These are phyloP conservation scores for Rhyacichthys aspro DNA, from an alignment of 2,797 vertebrate species.

Conservation along the genomic window DNA sequence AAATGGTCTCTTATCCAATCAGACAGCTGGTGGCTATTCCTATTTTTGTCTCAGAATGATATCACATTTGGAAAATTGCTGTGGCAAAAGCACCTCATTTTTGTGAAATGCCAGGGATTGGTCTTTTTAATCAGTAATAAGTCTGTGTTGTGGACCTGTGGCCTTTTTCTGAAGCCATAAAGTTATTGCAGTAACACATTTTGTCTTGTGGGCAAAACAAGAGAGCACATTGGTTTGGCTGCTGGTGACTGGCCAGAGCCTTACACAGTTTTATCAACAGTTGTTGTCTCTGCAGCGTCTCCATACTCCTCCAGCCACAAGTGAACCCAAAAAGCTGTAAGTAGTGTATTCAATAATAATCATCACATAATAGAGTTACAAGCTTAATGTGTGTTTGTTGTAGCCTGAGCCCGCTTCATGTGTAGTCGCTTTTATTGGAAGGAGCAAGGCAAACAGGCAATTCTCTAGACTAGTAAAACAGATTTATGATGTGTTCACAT, in stretches of 20 bases:
- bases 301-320: conserved; percentile 31
- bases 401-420: conserved; percentile 20
- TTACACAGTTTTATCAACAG: no score
- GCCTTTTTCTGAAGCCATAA: not conserved
- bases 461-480: conserved; percentile 37
- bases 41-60: conserved; percentile 5
- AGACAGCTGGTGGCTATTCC: conserved; percentile 6
- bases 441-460: conserved; percentile 9
- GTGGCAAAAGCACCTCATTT: not conserved
- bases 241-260: no score
- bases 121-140: not conserved
- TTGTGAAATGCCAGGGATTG: not conserved
- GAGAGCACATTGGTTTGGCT: not conserved
- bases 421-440: conserved; percentile 9
- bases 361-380: conserved; percentile 12
- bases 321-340: conserved; percentile 6
- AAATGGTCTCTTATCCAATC: conserved; percentile 4
- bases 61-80: not conserved
- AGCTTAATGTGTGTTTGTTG: conserved; percentile 22
- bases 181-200: not conserved
- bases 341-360: conserved; percentile 13
- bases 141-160: not conserved
- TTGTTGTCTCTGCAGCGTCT: no score
- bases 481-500: conserved; percentile 43
- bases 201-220: not conserved